Base-by-base conservation (phyloP, 2,113 vertebrate genomes). In the Capreolus pygargus region DNA sequence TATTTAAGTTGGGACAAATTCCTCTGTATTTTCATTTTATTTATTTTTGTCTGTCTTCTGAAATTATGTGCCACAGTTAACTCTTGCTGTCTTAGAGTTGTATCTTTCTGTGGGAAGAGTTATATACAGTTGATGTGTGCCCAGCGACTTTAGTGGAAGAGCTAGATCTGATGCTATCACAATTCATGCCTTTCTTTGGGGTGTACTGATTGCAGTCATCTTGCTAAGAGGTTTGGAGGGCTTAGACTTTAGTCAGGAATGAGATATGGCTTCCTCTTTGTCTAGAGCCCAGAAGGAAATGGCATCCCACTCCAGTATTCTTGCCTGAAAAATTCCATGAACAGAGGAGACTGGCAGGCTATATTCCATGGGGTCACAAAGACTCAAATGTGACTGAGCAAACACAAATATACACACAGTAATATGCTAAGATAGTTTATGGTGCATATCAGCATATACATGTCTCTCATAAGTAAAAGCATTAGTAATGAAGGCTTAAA, bases 41-140 rank as follows among this genome's bases (percentile, higher is more conserved):
- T 70, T 70, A 70, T 8, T 2, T 70, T 70, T 36, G 15, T 67
- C 61, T n/a, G 16, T 67, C 16, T 67, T 19, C 33, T 67, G 7
- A 70, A 70, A 70, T 21, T 70, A 19, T n/a, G 8, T 70, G 2
- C 64, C 64, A 70, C 64, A 36, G 64, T 36, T 10, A 36, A 36
- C 8, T 70, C n/a, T 70, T 0, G 1, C 9, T n/a, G n/a, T 21
- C n/a, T 70, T 70, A 21, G 9, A 5, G 17, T 36, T 17, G 7
- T 36, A 4, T 70, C n/a, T 70, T 70, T 70, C 2, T 70, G n/a
- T 36, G 0, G 64, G 17, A 10, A 36, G 7, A 36, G 64, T 11
- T 33, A 21, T 2, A 21, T 70, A 36, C 17, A 21, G 64, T 36
- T 70, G 64, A 36, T 21, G 17, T 70, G 64, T 70, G 64, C 4